A percentile compares a stretch with the other conserved stretches of the same genome.
Evolutionary conservation across 1,140 invertebrate species (phyloP).

Genomic region (Medauroidea extradentata): DNA sequence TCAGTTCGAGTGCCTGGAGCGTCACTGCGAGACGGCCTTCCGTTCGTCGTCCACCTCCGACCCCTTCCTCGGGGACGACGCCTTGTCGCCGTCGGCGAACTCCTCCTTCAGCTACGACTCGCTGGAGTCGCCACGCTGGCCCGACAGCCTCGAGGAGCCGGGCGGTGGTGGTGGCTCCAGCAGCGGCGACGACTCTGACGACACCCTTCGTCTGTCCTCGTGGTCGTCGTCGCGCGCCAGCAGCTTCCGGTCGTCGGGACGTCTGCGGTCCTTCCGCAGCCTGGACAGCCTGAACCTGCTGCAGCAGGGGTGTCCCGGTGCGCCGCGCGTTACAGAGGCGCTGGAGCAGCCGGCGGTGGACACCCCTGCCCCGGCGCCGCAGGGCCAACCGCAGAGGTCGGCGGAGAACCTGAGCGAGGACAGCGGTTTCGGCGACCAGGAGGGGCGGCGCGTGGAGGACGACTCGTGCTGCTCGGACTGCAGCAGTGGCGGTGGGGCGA

Average conservation of each 20-base stretch:
- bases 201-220: constrained; percentile 13
- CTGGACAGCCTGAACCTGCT: constrained; percentile 39
- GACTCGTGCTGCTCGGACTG: constrained; percentile 44
- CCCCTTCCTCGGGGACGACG: constrained; percentile 21
- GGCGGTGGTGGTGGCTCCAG: constrained; percentile 35
- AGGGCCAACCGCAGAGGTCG: constrained; percentile 48
- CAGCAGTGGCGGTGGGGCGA: constrained; percentile 2
- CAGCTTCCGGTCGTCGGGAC: constrained; percentile 25
- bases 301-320: neutral
- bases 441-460: neutral
- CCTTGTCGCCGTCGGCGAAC: constrained; percentile 39
- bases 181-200: constrained; percentile 27
- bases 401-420: constrained; percentile 70
- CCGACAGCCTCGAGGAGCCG: constrained; percentile 9
- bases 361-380: neutral
- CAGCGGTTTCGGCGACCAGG: constrained; percentile 61
- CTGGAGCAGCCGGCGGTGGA: neutral
- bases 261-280: constrained; percentile 46
- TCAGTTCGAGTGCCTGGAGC: constrained; percentile 74
- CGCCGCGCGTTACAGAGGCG: neutral
- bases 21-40: constrained; percentile 52
- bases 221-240: constrained; percentile 20
- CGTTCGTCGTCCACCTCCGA: constrained; percentile 23
- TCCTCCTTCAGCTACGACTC: constrained; percentile 54
- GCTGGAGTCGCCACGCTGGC: constrained; percentile 45